Percentiles rank a stretch among this genome's conserved stretches.
phyloP scores from a whole-genome alignment of 1,140 invertebrate species.

The Euwallacea similis region DNA sequence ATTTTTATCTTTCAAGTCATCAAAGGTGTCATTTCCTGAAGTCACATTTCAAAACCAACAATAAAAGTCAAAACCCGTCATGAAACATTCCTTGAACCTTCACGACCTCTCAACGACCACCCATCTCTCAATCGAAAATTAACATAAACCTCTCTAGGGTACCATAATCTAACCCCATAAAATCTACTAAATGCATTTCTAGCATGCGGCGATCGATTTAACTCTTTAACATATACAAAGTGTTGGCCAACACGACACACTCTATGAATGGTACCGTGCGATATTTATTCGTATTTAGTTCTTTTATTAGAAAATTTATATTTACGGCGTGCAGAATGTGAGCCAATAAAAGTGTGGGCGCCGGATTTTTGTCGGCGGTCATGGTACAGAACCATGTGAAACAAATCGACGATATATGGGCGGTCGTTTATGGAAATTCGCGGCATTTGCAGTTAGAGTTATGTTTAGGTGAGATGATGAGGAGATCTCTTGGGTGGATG shows the following conservation, averaged over 20 bases:
- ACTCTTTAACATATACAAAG: slow-evolving; percentile 7
- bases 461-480: no score
- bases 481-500: no score
- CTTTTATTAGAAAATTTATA: slow-evolving; percentile 26
- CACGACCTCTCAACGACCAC: no score
- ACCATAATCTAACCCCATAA: no score
- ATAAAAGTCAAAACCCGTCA: no score
- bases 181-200: slow-evolving; percentile 12
- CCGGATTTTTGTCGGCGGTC: not conserved
- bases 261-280: slow-evolving; percentile 20
- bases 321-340: slow-evolving; percentile 21
- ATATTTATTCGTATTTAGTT: slow-evolving; percentile 16
- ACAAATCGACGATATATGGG: not conserved
- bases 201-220: slow-evolving; percentile 21
- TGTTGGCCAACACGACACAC: slow-evolving; percentile 22
- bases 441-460: no score
- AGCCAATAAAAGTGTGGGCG: slow-evolving; percentile 26
- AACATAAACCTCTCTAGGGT: no score
- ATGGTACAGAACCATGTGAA: not conserved
- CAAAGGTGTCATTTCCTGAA: no score
- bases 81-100: no score
- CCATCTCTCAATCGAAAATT: no score
- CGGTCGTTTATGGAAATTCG: not conserved
- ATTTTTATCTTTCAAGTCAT: no score
- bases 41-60: no score